These are phyloP conservation scores for Caenorhabditis macrosperma DNA, from an alignment of 2,888 invertebrate genomes.

Conservation along the genomic window DNA sequence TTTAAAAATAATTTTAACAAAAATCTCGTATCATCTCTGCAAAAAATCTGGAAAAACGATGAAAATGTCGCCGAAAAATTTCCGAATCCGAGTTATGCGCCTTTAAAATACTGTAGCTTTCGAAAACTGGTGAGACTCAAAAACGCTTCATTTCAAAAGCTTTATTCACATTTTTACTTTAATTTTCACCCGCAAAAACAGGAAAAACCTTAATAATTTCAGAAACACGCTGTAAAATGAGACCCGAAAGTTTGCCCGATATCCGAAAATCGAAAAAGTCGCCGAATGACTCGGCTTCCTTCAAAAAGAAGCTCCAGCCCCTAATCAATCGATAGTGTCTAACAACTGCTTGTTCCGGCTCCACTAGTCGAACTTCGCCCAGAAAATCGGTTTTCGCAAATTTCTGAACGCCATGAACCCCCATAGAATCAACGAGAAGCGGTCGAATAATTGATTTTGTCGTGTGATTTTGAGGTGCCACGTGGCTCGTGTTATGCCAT, in stretches of 20 bases:
- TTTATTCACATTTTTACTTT: too few species aligned
- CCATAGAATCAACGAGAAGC: constrained; percentile 60
- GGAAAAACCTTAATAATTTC: constrained; percentile 7
- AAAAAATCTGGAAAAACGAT: too few species aligned
- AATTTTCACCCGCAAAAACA: constrained; percentile 12
- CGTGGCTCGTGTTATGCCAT: constrained; percentile 67
- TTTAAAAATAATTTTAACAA: too few species aligned
- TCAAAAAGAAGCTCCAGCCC: constrained; percentile 65
- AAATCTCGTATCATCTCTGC: too few species aligned
- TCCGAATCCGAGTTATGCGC: not conserved
- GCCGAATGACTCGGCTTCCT: constrained; percentile 64
- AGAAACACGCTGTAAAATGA: constrained; percentile 9
- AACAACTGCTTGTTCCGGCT: constrained; percentile 54
- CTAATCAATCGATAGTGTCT: constrained; percentile 62
- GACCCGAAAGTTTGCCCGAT: not conserved
- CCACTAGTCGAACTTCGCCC: constrained; percentile 45
- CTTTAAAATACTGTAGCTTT: not conserved
- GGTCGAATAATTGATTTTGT: constrained; percentile 63
- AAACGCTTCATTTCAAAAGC: too few species aligned
- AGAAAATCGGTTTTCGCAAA: constrained; percentile 19
- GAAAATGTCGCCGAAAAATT: too few species aligned
- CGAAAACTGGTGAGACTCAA: not conserved
- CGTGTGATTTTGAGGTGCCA: constrained; percentile 67
- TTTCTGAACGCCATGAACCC: constrained; percentile 64
- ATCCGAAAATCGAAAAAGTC: constrained; percentile 32